Conservation (phyloP, 1,140 invertebrate species). For the Scaptodrosophila lebanonensis region DNA sequence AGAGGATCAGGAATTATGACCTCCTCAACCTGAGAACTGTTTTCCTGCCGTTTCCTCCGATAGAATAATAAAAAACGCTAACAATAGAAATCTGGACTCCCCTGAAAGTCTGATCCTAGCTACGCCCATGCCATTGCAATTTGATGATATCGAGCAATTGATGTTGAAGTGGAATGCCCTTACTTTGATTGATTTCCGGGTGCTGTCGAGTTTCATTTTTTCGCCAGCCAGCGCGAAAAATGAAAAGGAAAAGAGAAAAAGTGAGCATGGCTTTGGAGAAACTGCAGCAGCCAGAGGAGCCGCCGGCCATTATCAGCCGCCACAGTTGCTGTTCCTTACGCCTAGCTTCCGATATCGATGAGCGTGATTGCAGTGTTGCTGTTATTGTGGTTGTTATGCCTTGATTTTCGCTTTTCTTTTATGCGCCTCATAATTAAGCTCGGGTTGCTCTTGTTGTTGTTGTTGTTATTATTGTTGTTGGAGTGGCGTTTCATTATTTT, state of each 20-base stretch:
- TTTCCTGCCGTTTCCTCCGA: no score
- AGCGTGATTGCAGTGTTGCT: constrained; percentile 33
- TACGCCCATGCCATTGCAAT: constrained; percentile 28
- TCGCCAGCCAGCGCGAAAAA: constrained; percentile 21
- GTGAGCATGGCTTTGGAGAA: constrained; percentile 42
- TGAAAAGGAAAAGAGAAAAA: constrained; percentile 49
- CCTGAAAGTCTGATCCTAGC: no score
- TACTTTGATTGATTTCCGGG: constrained; percentile 64
- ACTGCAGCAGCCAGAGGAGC: constrained; percentile 30
- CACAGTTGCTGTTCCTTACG: constrained; percentile 21
- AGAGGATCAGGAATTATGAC: no score
- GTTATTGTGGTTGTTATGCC: constrained; percentile 10
- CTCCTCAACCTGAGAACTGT: no score
- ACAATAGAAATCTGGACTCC: no score
- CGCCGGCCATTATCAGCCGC: constrained; percentile 2
- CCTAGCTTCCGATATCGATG: constrained; percentile 34
- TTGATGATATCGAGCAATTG: constrained; percentile 41
- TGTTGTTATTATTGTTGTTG: constrained; percentile 7
- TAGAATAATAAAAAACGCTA: no score
- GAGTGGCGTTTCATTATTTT: not conserved
- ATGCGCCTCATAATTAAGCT: constrained; percentile 41
- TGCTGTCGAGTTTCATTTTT: constrained; percentile 44
- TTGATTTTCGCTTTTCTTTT: constrained; percentile 61
- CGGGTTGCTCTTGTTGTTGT: constrained; percentile 25
- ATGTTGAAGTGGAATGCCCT: constrained; percentile 57